Evolutionary conservation across 2,888 invertebrate genomes (phyloP), one percentile per base, ranked within the genome.

Genomic region (Venusia cambrica): DNA sequence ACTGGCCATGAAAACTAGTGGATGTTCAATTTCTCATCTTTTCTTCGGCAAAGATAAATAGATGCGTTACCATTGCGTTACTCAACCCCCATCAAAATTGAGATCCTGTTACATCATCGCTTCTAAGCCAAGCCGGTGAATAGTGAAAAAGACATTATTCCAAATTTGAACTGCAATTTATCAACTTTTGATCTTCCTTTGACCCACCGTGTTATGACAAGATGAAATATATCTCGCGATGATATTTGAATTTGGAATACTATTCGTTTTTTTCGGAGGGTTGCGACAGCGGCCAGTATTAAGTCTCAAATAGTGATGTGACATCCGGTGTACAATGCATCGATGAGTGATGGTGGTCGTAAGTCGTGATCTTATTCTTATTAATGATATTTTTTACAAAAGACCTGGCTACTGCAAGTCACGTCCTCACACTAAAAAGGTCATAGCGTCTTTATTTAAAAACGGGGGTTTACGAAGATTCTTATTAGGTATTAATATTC

Each of bases 61-160:
- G 33, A 29, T 36, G 21, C 45, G 40, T 38, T 38, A 35, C 43
- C 32, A 31, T 26, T 36, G 21, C 45, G 40, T 38, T 38, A 35
- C 43, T 34, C 35, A 40, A 59, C 63, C 65, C 62, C 58, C 56
- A 63, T 65, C 72, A 65, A 51, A 54, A 54, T 46, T 46, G 54
- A 56, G 68, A 71, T 67, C 65, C 61, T 66, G 70, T 73, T 64
- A 72, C 76, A 79, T 81, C 81, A 84, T 83, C 78, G 73, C 75
- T 73, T 63, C 67, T 56, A 54, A 62, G 56, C 63, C 54, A 53
- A 48, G 63, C 54, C 36, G 36, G 44, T 57, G 75, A 76, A 76
- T 80, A 72, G 74, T 83, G 85, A 85, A 85, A 85, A 83, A 87
- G 85, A 87, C 85, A 87, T 87, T 84, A 85, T 83, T 64, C 77